Conservation (phyloP, 2,113 vertebrate genomes). For the Oxyruncus cristatus region DNA sequence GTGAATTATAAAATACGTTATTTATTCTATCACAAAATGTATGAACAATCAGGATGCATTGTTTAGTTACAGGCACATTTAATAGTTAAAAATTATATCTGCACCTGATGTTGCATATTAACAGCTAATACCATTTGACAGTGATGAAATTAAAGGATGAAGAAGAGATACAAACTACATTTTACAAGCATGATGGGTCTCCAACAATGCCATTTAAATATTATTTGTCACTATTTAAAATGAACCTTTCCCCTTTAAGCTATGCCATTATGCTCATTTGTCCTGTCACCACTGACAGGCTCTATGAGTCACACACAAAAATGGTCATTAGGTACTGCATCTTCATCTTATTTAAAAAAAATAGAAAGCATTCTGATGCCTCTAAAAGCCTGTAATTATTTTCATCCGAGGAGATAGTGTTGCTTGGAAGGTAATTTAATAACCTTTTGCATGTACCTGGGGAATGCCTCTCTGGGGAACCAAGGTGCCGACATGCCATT, state of each 20-base stretch:
- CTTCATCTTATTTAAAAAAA: slow-evolving; percentile 92
- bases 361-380: slow-evolving; percentile 92
- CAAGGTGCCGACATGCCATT: slow-evolving; percentile 99
- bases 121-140: slow-evolving; percentile 81
- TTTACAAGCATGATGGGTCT: slow-evolving; percentile 95
- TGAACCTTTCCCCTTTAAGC: slow-evolving; percentile 91
- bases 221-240: slow-evolving; percentile 91
- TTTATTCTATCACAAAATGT: slow-evolving; percentile 54
- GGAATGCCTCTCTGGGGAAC: slow-evolving; percentile 97
- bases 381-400: slow-evolving; percentile 99
- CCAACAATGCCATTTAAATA: slow-evolving; percentile 95
- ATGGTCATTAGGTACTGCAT: slow-evolving; percentile 98
- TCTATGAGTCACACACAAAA: slow-evolving; percentile 96
- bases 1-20: slow-evolving; percentile 61
- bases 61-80: slow-evolving; percentile 76
- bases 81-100: slow-evolving; percentile 82
- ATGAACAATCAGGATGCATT: slow-evolving; percentile 76
- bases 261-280: slow-evolving; percentile 97
- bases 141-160: slow-evolving; percentile 84
- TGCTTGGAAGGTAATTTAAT: slow-evolving; percentile 98
- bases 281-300: slow-evolving; percentile 96
- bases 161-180: slow-evolving; percentile 84
- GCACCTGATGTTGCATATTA: slow-evolving; percentile 83
- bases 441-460: slow-evolving; percentile 99
- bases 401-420: slow-evolving; percentile 94